phyloP scores from a whole-genome alignment of 2,113 vertebrate species.

The Heterochromis multidens region DNA sequence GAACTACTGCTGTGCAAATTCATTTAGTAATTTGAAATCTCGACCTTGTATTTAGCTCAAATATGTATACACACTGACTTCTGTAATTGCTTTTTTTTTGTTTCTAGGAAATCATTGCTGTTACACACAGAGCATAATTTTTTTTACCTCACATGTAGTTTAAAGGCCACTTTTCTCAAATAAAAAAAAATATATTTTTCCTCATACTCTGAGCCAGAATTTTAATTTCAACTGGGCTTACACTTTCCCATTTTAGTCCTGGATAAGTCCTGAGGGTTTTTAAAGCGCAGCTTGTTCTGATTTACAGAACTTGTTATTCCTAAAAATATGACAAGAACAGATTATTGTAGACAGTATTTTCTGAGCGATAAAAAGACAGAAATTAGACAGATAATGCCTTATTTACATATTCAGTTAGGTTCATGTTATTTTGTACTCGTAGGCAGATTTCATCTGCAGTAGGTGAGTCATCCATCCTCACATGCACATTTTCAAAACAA shows the following conservation, averaged over 20 bases:
- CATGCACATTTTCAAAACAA: neutral
- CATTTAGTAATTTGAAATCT: neutral
- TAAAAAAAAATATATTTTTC: neutral
- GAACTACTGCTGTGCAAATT: neutral
- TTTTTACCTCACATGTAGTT: neutral
- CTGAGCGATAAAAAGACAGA: neutral
- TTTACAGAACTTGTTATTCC: neutral
- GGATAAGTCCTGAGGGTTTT: neutral
- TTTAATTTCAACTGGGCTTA: too few species aligned
- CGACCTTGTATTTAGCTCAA: neutral
- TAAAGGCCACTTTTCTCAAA: neutral
- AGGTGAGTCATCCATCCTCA: neutral
- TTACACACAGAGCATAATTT: rapidly evolving
- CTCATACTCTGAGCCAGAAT: neutral
- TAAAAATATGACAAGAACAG: neutral
- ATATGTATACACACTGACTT: rapidly evolving
- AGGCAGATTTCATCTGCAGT: neutral
- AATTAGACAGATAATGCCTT: neutral
- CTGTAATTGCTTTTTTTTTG: neutral
- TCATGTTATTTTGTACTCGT: neutral
- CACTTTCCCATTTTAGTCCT: neutral
- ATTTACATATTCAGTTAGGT: neutral
- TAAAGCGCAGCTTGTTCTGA: neutral
- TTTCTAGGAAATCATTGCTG: neutral
- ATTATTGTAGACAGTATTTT: neutral